Evolutionary conservation across 2,113 vertebrate species (phyloP), one percentile per base, ranked within the genome.

Genomic region (Tursiops truncatus): DNA sequence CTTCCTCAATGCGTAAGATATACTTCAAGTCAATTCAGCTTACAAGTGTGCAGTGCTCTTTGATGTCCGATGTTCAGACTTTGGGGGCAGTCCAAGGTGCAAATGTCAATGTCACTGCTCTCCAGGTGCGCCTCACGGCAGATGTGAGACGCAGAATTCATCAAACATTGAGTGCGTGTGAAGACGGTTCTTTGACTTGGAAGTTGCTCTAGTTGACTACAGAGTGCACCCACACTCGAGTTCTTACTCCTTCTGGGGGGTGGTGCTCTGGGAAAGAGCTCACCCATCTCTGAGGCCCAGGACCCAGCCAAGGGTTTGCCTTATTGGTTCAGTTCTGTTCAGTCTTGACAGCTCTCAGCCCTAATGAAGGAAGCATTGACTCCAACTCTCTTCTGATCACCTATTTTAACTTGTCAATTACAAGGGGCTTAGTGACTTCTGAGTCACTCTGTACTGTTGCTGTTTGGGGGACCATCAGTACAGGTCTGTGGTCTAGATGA

Each of bases 221-320:
- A 21, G 62, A 13, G 3, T 10, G 1, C 0, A 21, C 68, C 26
- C 12, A 33, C 28, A 38, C 3, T 17, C 47, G 70, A 70, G 17
- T 50, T 50, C 13, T 25, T 70, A n/a, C 2, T 25, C 9, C 3
- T 86, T 73, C 31, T 28, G 0, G 1, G 33, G 28, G 3, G 33
- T 17, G 20, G 10, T 3, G 0, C 10, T 10, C 13, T 33, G 9
- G 38, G 53, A n/a, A 26, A 79, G 44, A 77, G 33, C 15, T 62
- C 7, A 0, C 3, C 9, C 3, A 8, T 13, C 8, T 38, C 17
- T 20, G 26, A 41, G 28, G 14, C 53, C 26, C 7, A n/a, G 38
- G n/a, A 23, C 8, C 17, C 11, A 50, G 70, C n/a, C 47, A 21
- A 1, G 2, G 4, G 18, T 36, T 63, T 28, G 9, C n/a, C 13